These are phyloP conservation scores for Corbicula japonica DNA, from an alignment of 2,888 invertebrate genomes.

Conservation along the genomic window DNA sequence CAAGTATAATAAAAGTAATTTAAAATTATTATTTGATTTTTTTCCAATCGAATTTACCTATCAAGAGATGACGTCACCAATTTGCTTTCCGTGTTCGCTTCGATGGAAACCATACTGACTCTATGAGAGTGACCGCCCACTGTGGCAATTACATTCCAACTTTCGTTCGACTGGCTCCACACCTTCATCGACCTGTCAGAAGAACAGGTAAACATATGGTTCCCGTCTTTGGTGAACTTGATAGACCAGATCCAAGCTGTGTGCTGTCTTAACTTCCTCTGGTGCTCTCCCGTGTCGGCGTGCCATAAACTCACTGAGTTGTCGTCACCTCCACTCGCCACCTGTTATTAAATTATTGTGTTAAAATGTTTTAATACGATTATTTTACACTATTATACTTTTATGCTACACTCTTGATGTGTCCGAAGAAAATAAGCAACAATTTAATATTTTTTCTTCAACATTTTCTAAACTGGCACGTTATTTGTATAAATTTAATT, in stretches of 20 bases:
- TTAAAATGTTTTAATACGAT: too few species aligned
- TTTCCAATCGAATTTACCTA: slow-evolving; percentile 54
- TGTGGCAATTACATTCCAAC: slow-evolving; percentile 51
- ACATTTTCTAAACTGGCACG: too few species aligned
- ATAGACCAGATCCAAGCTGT: slow-evolving; percentile 69
- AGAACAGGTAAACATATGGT: slow-evolving; percentile 77
- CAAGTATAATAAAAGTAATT: too few species aligned
- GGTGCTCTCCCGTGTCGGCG: slow-evolving; percentile 16
- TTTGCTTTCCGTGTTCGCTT: slow-evolving; percentile 35
- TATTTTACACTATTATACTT: too few species aligned
- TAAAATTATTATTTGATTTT: too few species aligned
- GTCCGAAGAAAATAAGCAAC: too few species aligned
- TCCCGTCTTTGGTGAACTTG: slow-evolving; percentile 70
- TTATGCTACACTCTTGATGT: too few species aligned
- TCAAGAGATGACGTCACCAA: slow-evolving; percentile 65
- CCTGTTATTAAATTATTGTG: slow-evolving; percentile 24
- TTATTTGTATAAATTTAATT: too few species aligned
- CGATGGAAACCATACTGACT: slow-evolving; percentile 56
- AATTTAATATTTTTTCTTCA: too few species aligned
- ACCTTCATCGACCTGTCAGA: slow-evolving; percentile 66
- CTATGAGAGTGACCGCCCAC: slow-evolving; percentile 63
- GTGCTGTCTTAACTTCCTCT: slow-evolving; percentile 25
- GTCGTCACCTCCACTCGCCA: slow-evolving; percentile 60
- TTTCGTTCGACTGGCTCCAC: slow-evolving; percentile 14
- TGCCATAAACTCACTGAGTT: slow-evolving; percentile 54